Conservation (phyloP, 2,888 invertebrate species). For the Alloscopus bannaensis region DNA sequence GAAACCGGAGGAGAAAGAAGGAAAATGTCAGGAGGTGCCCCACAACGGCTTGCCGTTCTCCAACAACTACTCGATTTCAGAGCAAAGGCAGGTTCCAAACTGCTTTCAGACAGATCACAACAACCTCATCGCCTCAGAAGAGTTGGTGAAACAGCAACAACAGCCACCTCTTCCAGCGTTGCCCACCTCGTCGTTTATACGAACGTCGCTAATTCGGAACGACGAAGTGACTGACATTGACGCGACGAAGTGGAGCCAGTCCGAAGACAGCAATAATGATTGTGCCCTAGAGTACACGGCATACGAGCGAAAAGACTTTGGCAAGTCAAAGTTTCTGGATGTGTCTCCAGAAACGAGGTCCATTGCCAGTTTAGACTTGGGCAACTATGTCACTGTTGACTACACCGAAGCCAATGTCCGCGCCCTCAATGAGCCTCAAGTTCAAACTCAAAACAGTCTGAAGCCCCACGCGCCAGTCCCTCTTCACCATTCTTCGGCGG, state of each 20-base stretch:
- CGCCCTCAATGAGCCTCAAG: neutral
- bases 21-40: no score
- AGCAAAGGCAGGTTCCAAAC: constrained; percentile 12
- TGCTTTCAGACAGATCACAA: neutral
- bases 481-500: neutral
- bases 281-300: constrained; percentile 34
- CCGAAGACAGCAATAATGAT: constrained; percentile 47
- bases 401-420: constrained; percentile 29
- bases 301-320: constrained; percentile 51
- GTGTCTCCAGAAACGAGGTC: constrained; percentile 72
- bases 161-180: neutral
- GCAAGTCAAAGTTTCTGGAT: constrained; percentile 61
- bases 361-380: constrained; percentile 71
- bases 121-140: neutral
- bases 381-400: constrained; percentile 63
- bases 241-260: constrained; percentile 44
- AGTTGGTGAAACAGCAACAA: neutral
- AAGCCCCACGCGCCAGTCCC: constrained; percentile 10
- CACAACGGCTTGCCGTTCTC: no score
- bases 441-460: neutral
- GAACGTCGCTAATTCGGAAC: constrained; percentile 52
- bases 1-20: neutral
- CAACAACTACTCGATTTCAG: no score
- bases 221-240: constrained; percentile 58
- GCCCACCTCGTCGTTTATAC: constrained; percentile 42